These are phyloP conservation scores for Mythimna loreyi DNA, from an alignment of 2,888 invertebrate genomes.

Conservation along the genomic window DNA sequence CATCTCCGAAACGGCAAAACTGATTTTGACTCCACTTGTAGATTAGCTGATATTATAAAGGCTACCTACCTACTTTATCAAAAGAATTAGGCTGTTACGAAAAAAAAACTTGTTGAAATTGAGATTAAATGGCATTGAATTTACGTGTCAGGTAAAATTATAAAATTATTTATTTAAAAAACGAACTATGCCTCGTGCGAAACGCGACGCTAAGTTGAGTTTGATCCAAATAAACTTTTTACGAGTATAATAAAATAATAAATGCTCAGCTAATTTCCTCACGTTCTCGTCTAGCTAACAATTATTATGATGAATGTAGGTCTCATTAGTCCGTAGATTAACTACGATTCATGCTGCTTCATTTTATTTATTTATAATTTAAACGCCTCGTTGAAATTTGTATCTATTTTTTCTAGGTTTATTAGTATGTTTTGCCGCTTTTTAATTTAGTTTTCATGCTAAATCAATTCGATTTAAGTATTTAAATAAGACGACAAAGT, in stretches of 20 bases:
- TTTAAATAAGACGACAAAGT: no score
- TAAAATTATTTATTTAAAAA: constrained; percentile 4
- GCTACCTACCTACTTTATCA: no score
- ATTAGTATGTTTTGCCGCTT: background rate
- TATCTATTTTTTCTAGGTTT: background rate
- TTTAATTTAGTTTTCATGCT: background rate
- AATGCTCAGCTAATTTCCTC: constrained; percentile 25
- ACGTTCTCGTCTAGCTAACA: constrained; percentile 22
- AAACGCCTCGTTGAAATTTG: background rate
- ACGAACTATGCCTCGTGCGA: constrained; percentile 14
- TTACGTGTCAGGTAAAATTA: no score
- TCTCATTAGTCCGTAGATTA: constrained; percentile 42
- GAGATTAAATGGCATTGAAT: no score
- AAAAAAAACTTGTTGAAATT: no score
- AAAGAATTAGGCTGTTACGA: no score
- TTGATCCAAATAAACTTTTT: constrained; percentile 31
- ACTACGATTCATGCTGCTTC: constrained; percentile 16
- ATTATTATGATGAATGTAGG: constrained; percentile 37
- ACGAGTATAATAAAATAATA: no score
- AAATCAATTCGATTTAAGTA: no score
- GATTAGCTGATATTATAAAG: no score
- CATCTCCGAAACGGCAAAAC: no score
- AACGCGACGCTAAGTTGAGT: constrained; percentile 3
- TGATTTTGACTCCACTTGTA: no score
- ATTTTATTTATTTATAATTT: constrained; percentile 12